Base-by-base conservation (phyloP, 2,888 invertebrate species). In the Heterodera filipjevi region DNA sequence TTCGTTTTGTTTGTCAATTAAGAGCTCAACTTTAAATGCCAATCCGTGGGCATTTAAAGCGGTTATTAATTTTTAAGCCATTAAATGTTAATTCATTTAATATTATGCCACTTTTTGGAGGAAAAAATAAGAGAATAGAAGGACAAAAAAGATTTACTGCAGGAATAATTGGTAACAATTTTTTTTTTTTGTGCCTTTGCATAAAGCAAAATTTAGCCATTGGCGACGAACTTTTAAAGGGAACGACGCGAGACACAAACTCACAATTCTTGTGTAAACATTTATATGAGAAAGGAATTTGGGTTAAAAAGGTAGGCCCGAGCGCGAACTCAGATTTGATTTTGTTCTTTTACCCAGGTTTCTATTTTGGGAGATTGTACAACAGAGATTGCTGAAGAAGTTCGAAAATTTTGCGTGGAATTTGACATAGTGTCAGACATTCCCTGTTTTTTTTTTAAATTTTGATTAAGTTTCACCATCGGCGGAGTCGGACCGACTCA, bases 401-500 rank as follows among this genome's bases (percentile, higher is more conserved):
- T 94, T 3, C 89, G 89, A 72, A 30, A 77, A 49, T 82, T 81
- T 87, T 93, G 93, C 3, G 85, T 89, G 3, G 90, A 87, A 76
- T 93, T 90, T 87, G 92, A 92, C 70, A 92, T 78, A 32, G 68
- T 68, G 68, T 68, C 19, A 35, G 68, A 19, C 33, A 35, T 68
- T 30, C 32, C 27, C 33, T 19, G 10, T 6, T 66, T 68, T 68
- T 68, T 68, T 35, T 27, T 59, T n/a, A 22, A 12, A 35, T 72
- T 78, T 71, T 68, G 33, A 16, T 77, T 92, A 90, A 93, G 94
- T 14, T 91, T 94, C 78, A 94, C 94, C 0, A 92, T 93, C 0
- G 94, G 94, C 32, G 94, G 94, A 49, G 92, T 94, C 81, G 94
- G 94, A 22, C 93, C 93, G 1, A 94, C 94, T 27, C 93, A 94